Evolutionary conservation across 2,797 vertebrate genomes (phyloP), one percentile per base, ranked within the genome.

Genomic region (Pseudochaenichthys georgianus): DNA sequence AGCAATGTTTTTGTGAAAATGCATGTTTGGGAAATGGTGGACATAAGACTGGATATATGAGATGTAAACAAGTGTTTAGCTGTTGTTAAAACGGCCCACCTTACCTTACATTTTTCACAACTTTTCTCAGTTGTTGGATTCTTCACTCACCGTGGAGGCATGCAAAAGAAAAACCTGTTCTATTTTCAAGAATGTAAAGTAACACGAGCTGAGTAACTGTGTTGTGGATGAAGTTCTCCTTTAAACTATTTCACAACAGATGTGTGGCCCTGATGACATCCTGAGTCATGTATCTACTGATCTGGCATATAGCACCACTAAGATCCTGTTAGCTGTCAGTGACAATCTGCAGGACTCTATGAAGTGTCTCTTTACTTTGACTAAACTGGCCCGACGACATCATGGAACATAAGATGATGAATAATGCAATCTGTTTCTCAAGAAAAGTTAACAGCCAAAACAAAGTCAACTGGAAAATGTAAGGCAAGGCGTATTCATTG

Each of bases 251-350:
- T 11, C 21, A 21, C 17, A 67, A 57, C 19, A 75, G n/a, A 45
- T 78, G 21, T 61, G 47, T 4, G n/a, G 28, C 58, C 71, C 65
- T 64, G 55, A 70, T 66, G 21, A 50, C 47, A 9, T 3, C 59
- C 64, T 50, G 73, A 85, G 58, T 80, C 68, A 77, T 55, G 21
- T 50, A 60, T 75, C 31, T 60, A 13, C 21, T 9, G 15, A 38
- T 6, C 34, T 38, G 34, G 8, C 34, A 38, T 9, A 65, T 54
- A 59, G 10, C 41, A 69, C n/a, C 41, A 23, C 23, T 0, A n/a
- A 42, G 52, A 67, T 54, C 53, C 51, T 7, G 10, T 67, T 41
- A 16, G 17, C 41, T 16, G 42, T 58, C n/a, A 50, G 10, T 34
- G 12, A 34, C 34, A 59, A 19, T n/a, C 57, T 53, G 41, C 21